Evolutionary conservation across 1,140 invertebrate genomes (phyloP).

Genomic region (Cyclargus thomasi): DNA sequence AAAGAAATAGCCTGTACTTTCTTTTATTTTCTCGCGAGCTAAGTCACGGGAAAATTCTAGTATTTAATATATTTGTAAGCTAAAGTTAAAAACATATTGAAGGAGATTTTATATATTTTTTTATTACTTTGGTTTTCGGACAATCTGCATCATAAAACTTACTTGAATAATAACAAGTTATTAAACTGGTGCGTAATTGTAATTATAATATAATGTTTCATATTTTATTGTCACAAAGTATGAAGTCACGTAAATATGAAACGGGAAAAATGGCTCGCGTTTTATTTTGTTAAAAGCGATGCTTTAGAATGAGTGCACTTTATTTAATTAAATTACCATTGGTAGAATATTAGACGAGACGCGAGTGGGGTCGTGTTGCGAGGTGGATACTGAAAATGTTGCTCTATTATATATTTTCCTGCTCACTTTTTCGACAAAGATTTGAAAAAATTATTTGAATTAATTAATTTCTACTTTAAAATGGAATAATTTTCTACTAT

Average conservation of each 20-base stretch:
- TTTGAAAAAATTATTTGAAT: not conserved
- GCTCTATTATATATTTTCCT: not conserved
- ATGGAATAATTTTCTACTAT: no score
- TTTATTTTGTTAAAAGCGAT: conserved; percentile 1
- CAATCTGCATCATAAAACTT: no score
- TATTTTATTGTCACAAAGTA: not conserved
- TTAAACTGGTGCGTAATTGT: no score
- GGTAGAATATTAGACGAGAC: conserved; percentile 4
- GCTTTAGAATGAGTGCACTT: conserved; percentile 5
- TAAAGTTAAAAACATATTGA: no score
- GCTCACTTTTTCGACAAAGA: not conserved
- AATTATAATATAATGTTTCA: no score
- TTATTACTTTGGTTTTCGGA: no score
- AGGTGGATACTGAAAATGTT: conserved; percentile 1
- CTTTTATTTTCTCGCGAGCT: no score
- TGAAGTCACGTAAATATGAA: not conserved
- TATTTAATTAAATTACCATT: conserved; percentile 14
- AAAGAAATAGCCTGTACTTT: no score
- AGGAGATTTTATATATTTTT: no score
- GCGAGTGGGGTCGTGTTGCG: not conserved
- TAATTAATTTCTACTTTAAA: not conserved
- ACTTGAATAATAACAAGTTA: no score
- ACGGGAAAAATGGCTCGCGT: not conserved
- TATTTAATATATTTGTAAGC: no score
- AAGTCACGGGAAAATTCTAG: no score